A percentile compares a stretch with the other conserved stretches of the same genome.
Conservation (phyloP, 2,888 invertebrate genomes). For the Linyphia triangularis region DNA sequence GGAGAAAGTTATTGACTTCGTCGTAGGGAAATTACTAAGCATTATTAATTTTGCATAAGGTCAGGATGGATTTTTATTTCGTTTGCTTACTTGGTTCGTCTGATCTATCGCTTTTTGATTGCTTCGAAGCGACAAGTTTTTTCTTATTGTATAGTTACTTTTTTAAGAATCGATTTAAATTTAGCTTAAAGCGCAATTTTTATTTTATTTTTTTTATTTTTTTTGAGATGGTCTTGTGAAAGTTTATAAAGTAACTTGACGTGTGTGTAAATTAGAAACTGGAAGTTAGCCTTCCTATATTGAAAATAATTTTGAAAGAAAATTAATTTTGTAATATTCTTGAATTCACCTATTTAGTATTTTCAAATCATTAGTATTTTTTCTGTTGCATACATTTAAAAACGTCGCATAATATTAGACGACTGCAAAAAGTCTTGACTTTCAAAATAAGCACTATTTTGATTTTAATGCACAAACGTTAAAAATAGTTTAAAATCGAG, state of each 20-base stretch:
- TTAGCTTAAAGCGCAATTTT: conserved; percentile 5
- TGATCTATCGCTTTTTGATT: conserved; percentile 62
- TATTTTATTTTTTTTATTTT: background rate
- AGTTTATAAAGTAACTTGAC: background rate
- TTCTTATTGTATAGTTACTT: background rate
- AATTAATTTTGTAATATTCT: too few relatives aligned
- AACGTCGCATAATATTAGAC: too few relatives aligned
- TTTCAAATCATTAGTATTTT: too few relatives aligned
- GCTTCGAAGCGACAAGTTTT: conserved; percentile 26
- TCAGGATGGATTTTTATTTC: conserved; percentile 21
- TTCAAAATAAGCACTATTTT: too few relatives aligned
- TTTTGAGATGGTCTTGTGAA: background rate
- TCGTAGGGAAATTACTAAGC: conserved; percentile 33
- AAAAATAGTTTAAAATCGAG: too few relatives aligned
- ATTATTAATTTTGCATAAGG: conserved; percentile 62
- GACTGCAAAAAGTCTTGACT: too few relatives aligned
- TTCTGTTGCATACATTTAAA: too few relatives aligned
- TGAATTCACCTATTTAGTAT: too few relatives aligned
- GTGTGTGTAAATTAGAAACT: background rate
- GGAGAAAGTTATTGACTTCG: conserved; percentile 40
- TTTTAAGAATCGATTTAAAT: conserved; percentile 31
- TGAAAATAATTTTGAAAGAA: too few relatives aligned
- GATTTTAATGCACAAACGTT: too few relatives aligned
- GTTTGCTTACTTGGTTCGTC: conserved; percentile 2
- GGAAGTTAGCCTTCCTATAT: too few relatives aligned